A percentile compares a stretch with the other conserved stretches of the same genome.
Evolutionary conservation across 1,140 invertebrate genomes (phyloP).

Genomic region (Sipha flava): DNA sequence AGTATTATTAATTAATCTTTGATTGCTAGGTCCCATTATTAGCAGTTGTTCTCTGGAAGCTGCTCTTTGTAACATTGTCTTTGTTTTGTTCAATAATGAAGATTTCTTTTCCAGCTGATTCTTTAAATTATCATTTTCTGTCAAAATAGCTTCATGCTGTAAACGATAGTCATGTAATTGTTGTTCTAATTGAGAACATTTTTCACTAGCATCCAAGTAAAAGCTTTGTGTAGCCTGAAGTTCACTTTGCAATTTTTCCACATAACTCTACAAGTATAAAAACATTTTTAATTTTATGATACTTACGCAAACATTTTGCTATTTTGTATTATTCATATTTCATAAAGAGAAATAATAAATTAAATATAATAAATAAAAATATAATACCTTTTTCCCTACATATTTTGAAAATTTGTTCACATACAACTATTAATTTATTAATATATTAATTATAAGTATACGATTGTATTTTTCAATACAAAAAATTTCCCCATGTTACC

Average conservation of each 20-base stretch:
- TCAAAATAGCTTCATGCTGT: constrained; percentile 32
- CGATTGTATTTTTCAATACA: no score
- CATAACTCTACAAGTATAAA: constrained; percentile 35
- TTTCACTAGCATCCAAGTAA: constrained; percentile 45
- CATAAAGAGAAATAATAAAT: no score
- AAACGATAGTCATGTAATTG: constrained; percentile 43
- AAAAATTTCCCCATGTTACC: no score
- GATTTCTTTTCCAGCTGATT: constrained; percentile 49
- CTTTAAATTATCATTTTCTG: constrained; percentile 39
- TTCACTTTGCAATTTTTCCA: constrained; percentile 40
- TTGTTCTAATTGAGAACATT: constrained; percentile 44
- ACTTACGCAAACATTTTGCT: no score
- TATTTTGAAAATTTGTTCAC: no score
- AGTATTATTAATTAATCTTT: not conserved
- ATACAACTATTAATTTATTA: no score
- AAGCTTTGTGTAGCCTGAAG: constrained; percentile 44
- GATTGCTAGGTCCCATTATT: constrained; percentile 47
- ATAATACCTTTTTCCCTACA: no score
- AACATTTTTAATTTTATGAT: not conserved
- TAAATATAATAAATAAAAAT: no score
- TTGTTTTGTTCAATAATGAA: constrained; percentile 49
- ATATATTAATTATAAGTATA: no score
- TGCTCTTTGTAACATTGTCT: constrained; percentile 48
- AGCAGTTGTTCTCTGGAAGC: constrained; percentile 50
- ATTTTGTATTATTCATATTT: not conserved